Percentiles rank a stretch among this genome's conserved stretches.
Conservation (phyloP, 1,140 invertebrate genomes). For the Paraescarpia echinospica region DNA sequence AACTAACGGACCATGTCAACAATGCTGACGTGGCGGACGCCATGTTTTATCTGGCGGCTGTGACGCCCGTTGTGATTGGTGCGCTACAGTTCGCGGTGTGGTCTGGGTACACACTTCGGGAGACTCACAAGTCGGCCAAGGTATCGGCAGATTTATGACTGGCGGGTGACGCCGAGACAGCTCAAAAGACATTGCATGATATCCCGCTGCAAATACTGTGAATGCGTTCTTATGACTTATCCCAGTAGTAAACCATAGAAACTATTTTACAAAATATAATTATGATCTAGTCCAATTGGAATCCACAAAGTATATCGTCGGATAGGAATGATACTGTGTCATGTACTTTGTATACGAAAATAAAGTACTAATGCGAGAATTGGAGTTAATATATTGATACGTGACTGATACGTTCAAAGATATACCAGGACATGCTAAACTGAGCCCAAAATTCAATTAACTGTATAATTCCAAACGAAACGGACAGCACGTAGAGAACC, state of each 20-base stretch:
- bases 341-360: background rate
- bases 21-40: background rate
- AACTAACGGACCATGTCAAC: background rate
- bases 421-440: background rate
- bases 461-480: background rate
- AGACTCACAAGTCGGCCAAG: background rate
- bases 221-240: background rate
- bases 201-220: background rate
- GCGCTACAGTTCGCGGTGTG: conserved; percentile 6
- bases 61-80: background rate
- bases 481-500: background rate
- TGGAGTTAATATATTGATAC: background rate
- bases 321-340: background rate
- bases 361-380: background rate
- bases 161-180: too few relatives aligned
- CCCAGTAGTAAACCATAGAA: background rate
- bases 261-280: background rate
- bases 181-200: background rate
- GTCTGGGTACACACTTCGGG: background rate
- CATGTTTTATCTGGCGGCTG: conserved; percentile 7
- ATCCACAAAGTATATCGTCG: background rate
- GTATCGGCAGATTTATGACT: background rate
- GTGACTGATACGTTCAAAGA: background rate
- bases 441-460: background rate
- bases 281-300: background rate